phyloP scores from a whole-genome alignment of 2,797 vertebrate genomes.

The Carcharodon carcharias region DNA sequence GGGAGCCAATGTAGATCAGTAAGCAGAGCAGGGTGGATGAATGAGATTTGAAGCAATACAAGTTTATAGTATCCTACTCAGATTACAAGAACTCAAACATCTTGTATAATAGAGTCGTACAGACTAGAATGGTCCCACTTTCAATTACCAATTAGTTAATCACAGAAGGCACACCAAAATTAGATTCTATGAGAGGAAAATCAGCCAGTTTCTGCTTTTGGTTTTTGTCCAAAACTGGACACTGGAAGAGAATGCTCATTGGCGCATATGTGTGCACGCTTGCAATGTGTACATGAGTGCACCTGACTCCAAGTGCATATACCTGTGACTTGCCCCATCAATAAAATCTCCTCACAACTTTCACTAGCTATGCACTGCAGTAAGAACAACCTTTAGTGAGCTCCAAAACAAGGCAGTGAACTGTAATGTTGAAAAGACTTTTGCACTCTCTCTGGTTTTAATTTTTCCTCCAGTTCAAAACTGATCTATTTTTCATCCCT shows the following conservation, averaged over 20 bases:
- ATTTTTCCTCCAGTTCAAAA: neutral
- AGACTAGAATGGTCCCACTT: neutral
- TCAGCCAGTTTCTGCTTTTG: neutral
- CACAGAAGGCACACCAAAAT: neutral
- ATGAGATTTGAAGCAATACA: neutral
- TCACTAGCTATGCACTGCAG: too few relatives aligned
- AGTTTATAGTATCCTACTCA: neutral
- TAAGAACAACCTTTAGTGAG: too few relatives aligned
- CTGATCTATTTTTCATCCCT: neutral
- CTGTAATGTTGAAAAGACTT: too few relatives aligned
- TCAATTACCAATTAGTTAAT: neutral
- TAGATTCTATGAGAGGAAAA: neutral
- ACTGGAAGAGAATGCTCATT: neutral
- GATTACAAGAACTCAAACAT: neutral
- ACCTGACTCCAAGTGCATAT: neutral
- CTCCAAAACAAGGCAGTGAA: too few relatives aligned
- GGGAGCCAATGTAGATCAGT: neutral
- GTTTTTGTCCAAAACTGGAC: neutral
- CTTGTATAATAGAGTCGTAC: neutral
- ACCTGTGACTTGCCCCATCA: neutral
- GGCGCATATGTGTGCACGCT: neutral
- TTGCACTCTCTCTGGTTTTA: neutral
- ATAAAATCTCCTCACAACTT: neutral
- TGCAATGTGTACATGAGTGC: neutral
- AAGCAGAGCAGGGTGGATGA: neutral